Base-by-base conservation (phyloP, 64 coral and sea anemone species). In the Porites australiensis region DNA sequence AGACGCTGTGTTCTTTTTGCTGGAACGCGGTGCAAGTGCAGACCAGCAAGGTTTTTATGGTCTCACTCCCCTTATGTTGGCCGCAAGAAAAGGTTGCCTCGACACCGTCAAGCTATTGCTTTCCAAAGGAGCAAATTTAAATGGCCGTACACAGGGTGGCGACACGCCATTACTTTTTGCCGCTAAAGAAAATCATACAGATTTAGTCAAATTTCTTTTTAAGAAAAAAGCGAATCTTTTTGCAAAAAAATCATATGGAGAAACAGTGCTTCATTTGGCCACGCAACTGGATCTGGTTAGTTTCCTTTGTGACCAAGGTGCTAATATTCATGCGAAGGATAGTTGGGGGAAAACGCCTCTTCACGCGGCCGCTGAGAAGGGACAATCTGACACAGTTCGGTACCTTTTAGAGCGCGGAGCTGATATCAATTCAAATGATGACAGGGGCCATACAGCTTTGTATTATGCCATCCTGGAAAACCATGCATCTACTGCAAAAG, bases 371-470 rank as follows among this genome's bases (percentile, higher is more conserved):
- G 49, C 74, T 77, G 48, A 77, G 52, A 77, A 77, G 19, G 74
- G 74, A 3, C 74, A 77, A 77, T 16, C 74, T 16, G 74, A 77
- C 74, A 77, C 74, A 19, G 18, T 77, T 13, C 18, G 8, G 10
- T 77, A 77, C 52, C 74, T 77, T 77, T 2, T 77, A n/a, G 52
- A 19, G 15, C 46, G 46, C 47, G 74, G 74, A 52, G 74, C 74
- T 77, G 49, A 51, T 51, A 16, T 52, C 47, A 77, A 77, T 44
- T 54, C 74, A 51, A 16, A 49, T 5, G 74, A 77, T 44, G 5
- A 77, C 50, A 4, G 52, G 19, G 74, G 47, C 8, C 18, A 19
- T 8, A 19, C 15, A 51, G 47, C 74, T 15, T 52, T 77, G 15
- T 77, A 77, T 16, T 77, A 77, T 77, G 74, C 74, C 19, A 49